Percentiles rank a stretch among this genome's conserved stretches.
phyloP scores from a whole-genome alignment of 2,113 vertebrate species.

The Uropsilus gracilis region DNA sequence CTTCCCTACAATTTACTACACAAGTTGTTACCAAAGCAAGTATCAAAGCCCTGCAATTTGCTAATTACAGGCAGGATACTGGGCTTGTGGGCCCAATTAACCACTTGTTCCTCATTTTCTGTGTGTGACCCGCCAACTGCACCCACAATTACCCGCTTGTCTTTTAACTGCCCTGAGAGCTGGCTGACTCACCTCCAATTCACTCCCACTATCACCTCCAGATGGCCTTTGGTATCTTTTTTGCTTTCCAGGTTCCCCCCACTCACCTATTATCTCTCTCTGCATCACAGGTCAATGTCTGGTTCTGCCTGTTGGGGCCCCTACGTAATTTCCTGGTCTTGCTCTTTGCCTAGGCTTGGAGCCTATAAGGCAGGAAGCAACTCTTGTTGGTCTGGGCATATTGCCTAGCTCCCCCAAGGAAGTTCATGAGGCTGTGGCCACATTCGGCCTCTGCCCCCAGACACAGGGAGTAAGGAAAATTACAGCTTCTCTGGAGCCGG shows the following conservation, averaged over 20 bases:
- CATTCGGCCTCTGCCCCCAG: conserved; percentile 38
- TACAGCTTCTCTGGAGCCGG: background rate
- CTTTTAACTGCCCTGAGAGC: conserved; percentile 72
- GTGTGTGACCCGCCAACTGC: conserved; percentile 43
- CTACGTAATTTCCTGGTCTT: background rate
- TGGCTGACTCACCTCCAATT: conserved; percentile 68
- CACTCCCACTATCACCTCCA: conserved; percentile 65
- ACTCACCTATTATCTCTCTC: background rate
- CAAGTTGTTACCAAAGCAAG: conserved; percentile 75
- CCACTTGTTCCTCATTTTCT: conserved; percentile 78
- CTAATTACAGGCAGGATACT: conserved; percentile 79
- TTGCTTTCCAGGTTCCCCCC: conserved; percentile 55
- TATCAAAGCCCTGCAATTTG: conserved; percentile 79
- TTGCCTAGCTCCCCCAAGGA: conserved; percentile 50
- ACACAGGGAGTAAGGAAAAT: conserved; percentile 51
- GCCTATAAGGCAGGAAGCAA: conserved; percentile 27
- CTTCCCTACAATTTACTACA: conserved; percentile 68
- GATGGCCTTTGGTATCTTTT: conserved; percentile 60
- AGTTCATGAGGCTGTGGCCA: background rate
- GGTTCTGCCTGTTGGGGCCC: background rate
- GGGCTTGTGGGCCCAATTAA: conserved; percentile 78
- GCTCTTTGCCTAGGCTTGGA: background rate
- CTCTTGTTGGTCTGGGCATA: conserved; percentile 49
- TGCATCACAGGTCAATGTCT: conserved; percentile 24
- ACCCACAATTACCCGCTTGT: conserved; percentile 76